These are phyloP conservation scores for Cladorhizidae sp. DNA, from an alignment of 37 sponge, comb jelly and placozoan genomes.

Conservation along the genomic window DNA sequence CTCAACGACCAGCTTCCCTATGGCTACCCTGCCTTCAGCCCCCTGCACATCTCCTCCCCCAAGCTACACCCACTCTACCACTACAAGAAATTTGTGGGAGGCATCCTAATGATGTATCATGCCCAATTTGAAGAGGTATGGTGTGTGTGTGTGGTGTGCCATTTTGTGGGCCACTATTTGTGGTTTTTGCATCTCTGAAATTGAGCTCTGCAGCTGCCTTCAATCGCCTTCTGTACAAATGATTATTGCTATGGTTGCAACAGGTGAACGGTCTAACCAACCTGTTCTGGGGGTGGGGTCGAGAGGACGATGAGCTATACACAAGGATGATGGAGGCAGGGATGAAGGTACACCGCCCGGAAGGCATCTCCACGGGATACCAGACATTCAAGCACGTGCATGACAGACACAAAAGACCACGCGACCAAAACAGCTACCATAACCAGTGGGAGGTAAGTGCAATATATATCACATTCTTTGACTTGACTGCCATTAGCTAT, in stretches of 20 bases:
- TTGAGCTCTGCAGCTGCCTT: too few relatives aligned
- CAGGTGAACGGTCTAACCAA: slow-evolving; percentile 91
- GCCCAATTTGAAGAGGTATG: slow-evolving; percentile 78
- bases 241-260: neutral
- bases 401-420: slow-evolving; percentile 69
- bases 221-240: neutral
- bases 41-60: slow-evolving; percentile 87
- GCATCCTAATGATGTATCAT: slow-evolving; percentile 72
- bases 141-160: slow-evolving; percentile 5
- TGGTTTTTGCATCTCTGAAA: too few relatives aligned
- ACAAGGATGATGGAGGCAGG: slow-evolving; percentile 82
- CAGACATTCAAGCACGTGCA: slow-evolving; percentile 86
- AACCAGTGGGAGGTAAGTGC: slow-evolving; percentile 73
- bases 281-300: slow-evolving; percentile 96
- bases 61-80: slow-evolving; percentile 92
- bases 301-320: slow-evolving; percentile 96
- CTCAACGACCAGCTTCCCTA: slow-evolving; percentile 79
- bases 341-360: slow-evolving; percentile 77
- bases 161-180: too few relatives aligned
- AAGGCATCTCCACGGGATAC: slow-evolving; percentile 80
- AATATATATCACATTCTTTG: too few relatives aligned
- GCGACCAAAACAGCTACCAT: slow-evolving; percentile 78
- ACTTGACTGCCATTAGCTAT: too few relatives aligned
- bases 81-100: slow-evolving; percentile 89
- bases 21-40: slow-evolving; percentile 75